Evolutionary conservation across 1,140 invertebrate genomes (phyloP), one percentile per base, ranked within the genome.

Genomic region (Achatina immaculata): DNA sequence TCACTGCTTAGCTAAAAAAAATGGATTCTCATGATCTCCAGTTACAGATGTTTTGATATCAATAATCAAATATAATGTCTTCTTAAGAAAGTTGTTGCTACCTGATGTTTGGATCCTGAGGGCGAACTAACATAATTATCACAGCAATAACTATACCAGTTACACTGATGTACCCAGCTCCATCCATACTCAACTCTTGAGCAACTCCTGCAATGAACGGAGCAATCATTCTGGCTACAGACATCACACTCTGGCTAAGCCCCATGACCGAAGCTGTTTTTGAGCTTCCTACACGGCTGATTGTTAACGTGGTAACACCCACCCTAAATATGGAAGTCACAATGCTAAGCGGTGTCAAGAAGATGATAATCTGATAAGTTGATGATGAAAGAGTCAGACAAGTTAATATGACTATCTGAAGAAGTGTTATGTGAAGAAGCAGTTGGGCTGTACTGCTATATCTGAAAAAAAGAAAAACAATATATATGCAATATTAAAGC

Each of bases 201-300:
- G 85, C 74, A 16, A 90, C 11, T 3, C 90, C 89, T 19, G 87
- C 87, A 24, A 94, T 90, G 89, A 88, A 83, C 43, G 88, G 91
- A 24, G 89, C 82, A 36, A 89, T 62, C 86, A 91, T 90, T 42
- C 91, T 83, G 0, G 89, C 86, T n/a, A 91, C 73, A 21, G 91
- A 86, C 83, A 90, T 87, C 11, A 90, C 80, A 83, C 89, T 91
- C 40, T 90, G 89, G 51, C 88, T 85, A 7, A 91, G 81, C 4
- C 91, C 91, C 78, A 91, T 83, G n/a, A 91, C 80, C 24, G 85
- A 84, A 1, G 90, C 91, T 16, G 83, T 78, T n/a, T 88, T 82
- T 21, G 86, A 66, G n/a, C 85, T 71, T 14, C 78, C 78, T 19
- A 83, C 86, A 55, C 88, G 82, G 11, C 85, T 76, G 48, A 91